Percentiles rank a stretch among this genome's conserved stretches.
Evolutionary conservation across 1,140 invertebrate genomes (phyloP).

Genomic region (Procambarus clarkii): DNA sequence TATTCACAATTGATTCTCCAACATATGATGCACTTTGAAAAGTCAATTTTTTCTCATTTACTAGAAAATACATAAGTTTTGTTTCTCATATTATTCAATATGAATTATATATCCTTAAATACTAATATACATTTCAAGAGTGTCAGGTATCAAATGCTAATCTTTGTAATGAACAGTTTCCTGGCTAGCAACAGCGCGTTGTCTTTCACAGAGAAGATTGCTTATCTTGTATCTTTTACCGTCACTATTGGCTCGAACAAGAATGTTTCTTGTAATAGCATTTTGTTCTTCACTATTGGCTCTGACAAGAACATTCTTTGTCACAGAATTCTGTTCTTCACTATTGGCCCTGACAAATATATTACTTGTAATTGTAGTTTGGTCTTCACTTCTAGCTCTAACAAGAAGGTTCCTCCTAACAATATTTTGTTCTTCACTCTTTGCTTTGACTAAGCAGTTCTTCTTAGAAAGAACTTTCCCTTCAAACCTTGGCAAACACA

Average conservation of each 20-base stretch:
- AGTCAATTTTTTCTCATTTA: not conserved
- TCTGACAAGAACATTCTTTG: conserved; percentile 40
- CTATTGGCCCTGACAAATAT: conserved; percentile 15
- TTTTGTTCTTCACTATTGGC: conserved; percentile 49
- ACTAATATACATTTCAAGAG: not conserved
- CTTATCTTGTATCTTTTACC: conserved; percentile 33
- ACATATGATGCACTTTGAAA: not conserved
- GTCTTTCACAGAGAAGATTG: conserved; percentile 28
- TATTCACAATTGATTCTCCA: not conserved
- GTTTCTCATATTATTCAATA: not conserved
- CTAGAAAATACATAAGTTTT: no score
- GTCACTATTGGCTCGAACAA: conserved; percentile 47
- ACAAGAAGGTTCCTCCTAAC: conserved; percentile 36
- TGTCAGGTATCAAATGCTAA: not conserved
- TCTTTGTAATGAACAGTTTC: conserved; percentile 1
- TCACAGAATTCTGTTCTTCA: not conserved
- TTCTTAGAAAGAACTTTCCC: conserved; percentile 41
- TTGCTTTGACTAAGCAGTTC: conserved; percentile 46
- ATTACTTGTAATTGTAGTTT: not conserved
- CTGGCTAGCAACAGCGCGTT: conserved; percentile 8
- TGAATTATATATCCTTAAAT: not conserved
- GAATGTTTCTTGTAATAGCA: not conserved
- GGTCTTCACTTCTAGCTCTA: conserved; percentile 54
- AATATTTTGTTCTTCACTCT: conserved; percentile 58
- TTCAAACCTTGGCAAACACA: conserved; percentile 44